Base-by-base conservation (phyloP, 2,113 vertebrate species). In the Grantiella picta region DNA sequence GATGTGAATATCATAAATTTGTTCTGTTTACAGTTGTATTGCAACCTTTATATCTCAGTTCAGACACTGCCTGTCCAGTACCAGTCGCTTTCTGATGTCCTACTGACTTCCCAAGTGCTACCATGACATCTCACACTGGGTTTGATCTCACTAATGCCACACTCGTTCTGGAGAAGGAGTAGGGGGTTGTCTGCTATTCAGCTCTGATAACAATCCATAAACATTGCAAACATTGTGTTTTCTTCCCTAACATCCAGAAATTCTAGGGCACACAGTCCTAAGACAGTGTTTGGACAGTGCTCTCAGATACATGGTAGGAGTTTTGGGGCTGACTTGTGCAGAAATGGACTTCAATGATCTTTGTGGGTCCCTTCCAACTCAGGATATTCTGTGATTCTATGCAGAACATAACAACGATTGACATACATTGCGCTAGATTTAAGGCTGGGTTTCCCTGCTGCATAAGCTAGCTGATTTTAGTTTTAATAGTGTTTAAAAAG, bases 151-250 rank as follows among this genome's bases (percentile, higher is more conserved):
- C 23, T 28, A 64, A 35, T 0, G 0, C 12, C 21, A 14, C 9
- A 8, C 29, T 50, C 27, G 6, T 4, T 42, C 40, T 33, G 42
- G 15, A 80, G 16, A 23, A 64, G 44, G 15, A 23, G 12, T 0
- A 5, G 6, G 9, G 15, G 5, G 19, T 2, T n/a, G 12, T 17
- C 27, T 82, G 14, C 45, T 42, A 2, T 36, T 86, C 64, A 79
- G 15, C 11, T 77, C 66, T 44, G 64, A 44, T 10, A 63, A 61
- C 17, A 57, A 70, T 4, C 25, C 11, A 25, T 11, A 71, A 38
- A 12, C 5, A 5, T 8, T 54, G 16, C 16, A 85, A 57, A 77
- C 3, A 33, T 13, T 0, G 0, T 12, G 17, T 54, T 59, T 82
- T 61, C 28, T 49, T 40, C 54, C 36, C 50, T 33, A 21, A 10